These are phyloP conservation scores for Polypterus senegalus DNA, from an alignment of 2,113 vertebrate species.

Conservation along the genomic window DNA sequence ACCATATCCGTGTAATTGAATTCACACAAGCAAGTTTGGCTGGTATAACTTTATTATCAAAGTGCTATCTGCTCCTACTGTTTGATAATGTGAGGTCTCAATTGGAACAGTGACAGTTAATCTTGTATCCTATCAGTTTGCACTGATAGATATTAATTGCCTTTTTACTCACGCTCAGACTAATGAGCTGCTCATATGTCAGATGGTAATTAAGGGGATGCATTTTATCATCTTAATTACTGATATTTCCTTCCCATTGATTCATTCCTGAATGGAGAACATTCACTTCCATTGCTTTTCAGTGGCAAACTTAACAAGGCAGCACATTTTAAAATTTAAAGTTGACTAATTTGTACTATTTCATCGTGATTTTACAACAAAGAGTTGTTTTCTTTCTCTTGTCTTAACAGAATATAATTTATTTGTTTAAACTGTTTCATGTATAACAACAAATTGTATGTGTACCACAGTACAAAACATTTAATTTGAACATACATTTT, in stretches of 20 bases:
- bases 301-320: neutral
- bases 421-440: no score
- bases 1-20: no score
- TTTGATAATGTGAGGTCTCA: neutral
- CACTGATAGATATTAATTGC: constrained; percentile 22
- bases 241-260: constrained; percentile 15
- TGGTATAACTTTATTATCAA: no score
- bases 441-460: no score
- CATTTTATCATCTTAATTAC: constrained; percentile 21
- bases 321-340: neutral
- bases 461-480: no score
- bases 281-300: neutral
- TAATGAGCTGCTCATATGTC: constrained; percentile 20
- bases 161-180: constrained; percentile 9
- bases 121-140: constrained; percentile 15
- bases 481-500: no score
- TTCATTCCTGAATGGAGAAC: neutral
- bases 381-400: no score
- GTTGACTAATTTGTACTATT: no score
- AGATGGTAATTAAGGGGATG: constrained; percentile 16
- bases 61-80: neutral
- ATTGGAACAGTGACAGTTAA: constrained; percentile 10
- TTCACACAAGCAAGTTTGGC: no score
- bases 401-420: no score
- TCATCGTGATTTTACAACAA: no score